Percentiles rank a stretch among this genome's conserved stretches.
Evolutionary conservation across 2,113 vertebrate genomes (phyloP).

Genomic region (Melanerpes aurifrons): DNA sequence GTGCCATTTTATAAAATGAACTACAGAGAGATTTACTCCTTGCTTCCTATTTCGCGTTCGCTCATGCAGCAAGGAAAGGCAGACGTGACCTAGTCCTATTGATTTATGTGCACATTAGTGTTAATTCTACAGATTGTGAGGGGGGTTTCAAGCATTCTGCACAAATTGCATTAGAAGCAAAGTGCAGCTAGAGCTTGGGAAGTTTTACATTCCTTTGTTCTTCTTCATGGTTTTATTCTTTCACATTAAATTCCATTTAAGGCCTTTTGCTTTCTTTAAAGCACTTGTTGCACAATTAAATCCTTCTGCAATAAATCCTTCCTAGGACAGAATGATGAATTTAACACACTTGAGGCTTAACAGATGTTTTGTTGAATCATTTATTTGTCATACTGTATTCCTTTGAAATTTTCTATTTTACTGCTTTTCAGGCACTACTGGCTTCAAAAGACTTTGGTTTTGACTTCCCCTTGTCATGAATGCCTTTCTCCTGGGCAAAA

Average conservation of each 20-base stretch:
- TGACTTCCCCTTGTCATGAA: background rate
- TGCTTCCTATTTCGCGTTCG: background rate
- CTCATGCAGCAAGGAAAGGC: conserved; percentile 26
- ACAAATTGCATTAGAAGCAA: background rate
- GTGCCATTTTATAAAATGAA: background rate
- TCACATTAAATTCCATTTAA: background rate
- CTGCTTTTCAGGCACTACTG: background rate
- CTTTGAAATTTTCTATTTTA: background rate
- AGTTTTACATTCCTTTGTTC: background rate
- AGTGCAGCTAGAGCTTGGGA: background rate
- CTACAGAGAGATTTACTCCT: background rate
- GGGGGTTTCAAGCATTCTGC: background rate
- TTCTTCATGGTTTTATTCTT: background rate
- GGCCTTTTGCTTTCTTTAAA: background rate
- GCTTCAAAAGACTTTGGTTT: background rate
- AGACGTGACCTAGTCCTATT: background rate
- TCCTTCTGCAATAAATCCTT: background rate
- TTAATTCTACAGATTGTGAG: background rate
- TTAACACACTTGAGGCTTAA: background rate
- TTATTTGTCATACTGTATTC: background rate
- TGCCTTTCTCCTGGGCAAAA: background rate
- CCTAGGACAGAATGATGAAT: background rate
- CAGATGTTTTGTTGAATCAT: background rate
- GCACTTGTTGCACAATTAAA: background rate
- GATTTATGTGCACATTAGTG: background rate